Percentiles rank a stretch among this genome's conserved stretches.
phyloP scores from a whole-genome alignment of 92 coral and sea anemone genomes.

The Blastomussa wellsi region DNA sequence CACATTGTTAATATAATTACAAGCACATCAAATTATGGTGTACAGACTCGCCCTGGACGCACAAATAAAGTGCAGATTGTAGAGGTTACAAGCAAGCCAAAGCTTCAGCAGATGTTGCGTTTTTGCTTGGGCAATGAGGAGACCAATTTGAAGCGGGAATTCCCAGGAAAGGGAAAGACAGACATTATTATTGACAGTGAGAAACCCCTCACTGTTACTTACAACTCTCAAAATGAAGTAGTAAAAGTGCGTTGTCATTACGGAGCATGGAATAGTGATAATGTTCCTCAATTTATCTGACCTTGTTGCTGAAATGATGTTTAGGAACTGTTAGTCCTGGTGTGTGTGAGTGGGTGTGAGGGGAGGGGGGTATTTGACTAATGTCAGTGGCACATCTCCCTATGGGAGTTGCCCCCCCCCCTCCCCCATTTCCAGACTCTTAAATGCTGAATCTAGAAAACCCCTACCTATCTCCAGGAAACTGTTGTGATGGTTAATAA shows the following conservation, averaged over 20 bases:
- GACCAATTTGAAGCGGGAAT: constrained; percentile 42
- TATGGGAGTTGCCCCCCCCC: constrained; percentile 39
- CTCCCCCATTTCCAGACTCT: constrained; percentile 41
- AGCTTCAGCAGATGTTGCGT: constrained; percentile 49
- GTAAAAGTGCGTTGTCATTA: constrained; percentile 49
- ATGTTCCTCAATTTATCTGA: constrained; percentile 59
- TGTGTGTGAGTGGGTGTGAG: constrained; percentile 26
- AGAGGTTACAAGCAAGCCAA: constrained; percentile 30
- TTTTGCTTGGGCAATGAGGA: constrained; percentile 40
- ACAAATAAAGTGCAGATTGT: no score
- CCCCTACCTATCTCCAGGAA: constrained; percentile 24
- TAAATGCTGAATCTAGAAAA: constrained; percentile 42
- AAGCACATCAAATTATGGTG: constrained; percentile 32
- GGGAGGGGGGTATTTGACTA: constrained; percentile 28
- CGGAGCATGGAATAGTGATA: constrained; percentile 53
- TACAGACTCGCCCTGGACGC: no score
- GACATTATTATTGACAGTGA: constrained; percentile 45
- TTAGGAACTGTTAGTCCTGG: constrained; percentile 13
- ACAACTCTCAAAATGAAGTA: constrained; percentile 43
- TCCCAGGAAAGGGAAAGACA: constrained; percentile 52
- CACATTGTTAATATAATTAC: constrained; percentile 43
- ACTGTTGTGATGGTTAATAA: constrained; percentile 33
- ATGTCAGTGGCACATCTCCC: constrained; percentile 41
- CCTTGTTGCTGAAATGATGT: constrained; percentile 18
- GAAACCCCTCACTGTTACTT: constrained; percentile 49